These are phyloP conservation scores for Palloptera scutellata DNA, from an alignment of 2,888 invertebrate species.

Conservation along the genomic window DNA sequence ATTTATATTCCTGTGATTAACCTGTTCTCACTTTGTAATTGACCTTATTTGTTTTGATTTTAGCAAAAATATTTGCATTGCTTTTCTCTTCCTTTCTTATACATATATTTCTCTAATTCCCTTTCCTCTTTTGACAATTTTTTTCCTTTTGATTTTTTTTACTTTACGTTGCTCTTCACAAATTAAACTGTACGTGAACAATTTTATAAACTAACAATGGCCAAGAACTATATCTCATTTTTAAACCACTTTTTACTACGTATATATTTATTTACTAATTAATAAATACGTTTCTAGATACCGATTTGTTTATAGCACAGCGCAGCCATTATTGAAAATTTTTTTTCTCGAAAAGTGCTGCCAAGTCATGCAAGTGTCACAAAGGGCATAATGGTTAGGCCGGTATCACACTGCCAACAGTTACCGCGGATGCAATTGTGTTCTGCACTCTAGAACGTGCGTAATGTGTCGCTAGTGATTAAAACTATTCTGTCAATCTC, in stretches of 20 bases:
- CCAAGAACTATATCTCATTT: neutral
- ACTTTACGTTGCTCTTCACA: no score
- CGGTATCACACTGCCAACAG: no score
- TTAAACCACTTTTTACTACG: neutral
- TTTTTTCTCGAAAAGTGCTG: slow-evolving; percentile 27
- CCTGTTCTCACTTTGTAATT: neutral
- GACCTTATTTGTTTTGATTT: no score
- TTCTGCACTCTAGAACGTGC: no score
- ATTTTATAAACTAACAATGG: no score
- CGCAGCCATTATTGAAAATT: slow-evolving; percentile 37
- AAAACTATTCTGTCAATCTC: no score
- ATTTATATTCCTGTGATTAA: slow-evolving; percentile 35
- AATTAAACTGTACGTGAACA: no score
- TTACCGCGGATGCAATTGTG: no score
- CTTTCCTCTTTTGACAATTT: neutral
- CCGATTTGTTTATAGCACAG: no score
- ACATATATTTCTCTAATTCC: neutral
- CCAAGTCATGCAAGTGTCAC: slow-evolving; percentile 9
- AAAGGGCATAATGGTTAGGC: no score
- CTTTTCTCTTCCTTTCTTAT: neutral
- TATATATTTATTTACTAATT: slow-evolving; percentile 1
- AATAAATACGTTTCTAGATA: slow-evolving; percentile 23
- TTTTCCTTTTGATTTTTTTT: neutral
- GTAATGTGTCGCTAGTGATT: no score
- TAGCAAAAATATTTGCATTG: neutral